A percentile compares a stretch with the other conserved stretches of the same genome.
Evolutionary conservation across 2,113 vertebrate species (phyloP).

Genomic region (Hipposideros armiger): DNA sequence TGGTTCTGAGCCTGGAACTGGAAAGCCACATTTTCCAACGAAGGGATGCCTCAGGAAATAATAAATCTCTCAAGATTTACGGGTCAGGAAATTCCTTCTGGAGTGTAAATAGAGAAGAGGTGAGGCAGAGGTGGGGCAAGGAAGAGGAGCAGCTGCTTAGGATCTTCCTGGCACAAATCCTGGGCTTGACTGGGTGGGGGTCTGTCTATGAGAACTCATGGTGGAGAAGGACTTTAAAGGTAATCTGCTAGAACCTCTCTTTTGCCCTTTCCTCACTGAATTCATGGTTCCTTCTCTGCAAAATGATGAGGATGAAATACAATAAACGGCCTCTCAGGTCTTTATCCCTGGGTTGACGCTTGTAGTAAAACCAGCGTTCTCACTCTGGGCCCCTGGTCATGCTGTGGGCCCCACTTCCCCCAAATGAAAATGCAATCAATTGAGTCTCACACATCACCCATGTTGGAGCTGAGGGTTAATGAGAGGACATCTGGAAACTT

Average conservation of each 20-base stretch:
- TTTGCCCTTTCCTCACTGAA: neutral
- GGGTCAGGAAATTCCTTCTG: conserved; percentile 61
- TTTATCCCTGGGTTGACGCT: neutral
- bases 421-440: neutral
- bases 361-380: neutral
- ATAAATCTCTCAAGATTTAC: conserved; percentile 65
- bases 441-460: neutral
- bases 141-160: neutral
- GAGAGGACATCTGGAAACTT: conserved; percentile 60
- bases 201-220: neutral
- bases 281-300: neutral
- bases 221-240: neutral
- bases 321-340: neutral
- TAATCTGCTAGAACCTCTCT: neutral
- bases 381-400: neutral
- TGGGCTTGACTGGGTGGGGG: neutral
- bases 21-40: neutral
- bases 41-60: conserved; percentile 55
- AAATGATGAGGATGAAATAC: neutral
- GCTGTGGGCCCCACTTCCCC: neutral
- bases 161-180: neutral
- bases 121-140: neutral
- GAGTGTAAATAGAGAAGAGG: conserved; percentile 44
- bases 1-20: neutral
- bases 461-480: neutral